These are phyloP conservation scores for Brachynemurus nebulosus DNA, from an alignment of 2,888 invertebrate species.

Conservation along the genomic window DNA sequence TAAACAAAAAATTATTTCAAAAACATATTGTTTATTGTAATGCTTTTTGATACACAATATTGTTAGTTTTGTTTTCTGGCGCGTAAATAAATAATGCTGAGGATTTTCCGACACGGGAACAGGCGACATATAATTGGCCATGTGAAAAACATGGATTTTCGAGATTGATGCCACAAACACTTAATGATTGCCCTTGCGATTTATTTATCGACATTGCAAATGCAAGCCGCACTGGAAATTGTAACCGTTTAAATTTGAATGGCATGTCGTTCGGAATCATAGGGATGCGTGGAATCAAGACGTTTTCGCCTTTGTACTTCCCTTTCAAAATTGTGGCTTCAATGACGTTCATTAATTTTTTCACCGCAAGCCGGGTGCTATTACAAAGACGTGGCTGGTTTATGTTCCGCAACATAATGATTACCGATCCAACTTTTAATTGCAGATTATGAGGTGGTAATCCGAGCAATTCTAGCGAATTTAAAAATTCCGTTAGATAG, in stretches of 20 bases:
- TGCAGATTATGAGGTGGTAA: conserved; percentile 16
- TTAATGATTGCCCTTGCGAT: conserved; percentile 21
- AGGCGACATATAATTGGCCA: conserved; percentile 22
- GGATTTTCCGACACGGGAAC: conserved; percentile 12
- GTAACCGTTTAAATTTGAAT: conserved; percentile 18
- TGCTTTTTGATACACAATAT: conserved; percentile 2
- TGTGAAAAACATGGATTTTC: conserved; percentile 19
- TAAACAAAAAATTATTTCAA: no score
- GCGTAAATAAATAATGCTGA: conserved; percentile 1
- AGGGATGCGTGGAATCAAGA: conserved; percentile 21
- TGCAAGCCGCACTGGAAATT: conserved; percentile 20
- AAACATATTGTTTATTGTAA: not conserved
- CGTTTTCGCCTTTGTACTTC: conserved; percentile 21
- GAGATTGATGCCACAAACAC: conserved; percentile 18
- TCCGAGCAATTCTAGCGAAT: conserved; percentile 19
- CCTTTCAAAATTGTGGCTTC: conserved; percentile 21
- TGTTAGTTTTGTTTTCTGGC: no score
- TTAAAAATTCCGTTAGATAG: conserved; percentile 24
- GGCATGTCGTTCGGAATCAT: conserved; percentile 16
- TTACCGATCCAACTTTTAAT: conserved; percentile 20
- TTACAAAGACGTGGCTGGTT: conserved; percentile 21
- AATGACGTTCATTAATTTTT: conserved; percentile 20
- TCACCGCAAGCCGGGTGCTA: conserved; percentile 19
- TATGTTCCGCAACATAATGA: conserved; percentile 20
- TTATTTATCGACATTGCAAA: conserved; percentile 23